These are phyloP conservation scores for Corythoichthys haematopterus DNA, from an alignment of 2,113 vertebrate genomes.

Conservation along the genomic window DNA sequence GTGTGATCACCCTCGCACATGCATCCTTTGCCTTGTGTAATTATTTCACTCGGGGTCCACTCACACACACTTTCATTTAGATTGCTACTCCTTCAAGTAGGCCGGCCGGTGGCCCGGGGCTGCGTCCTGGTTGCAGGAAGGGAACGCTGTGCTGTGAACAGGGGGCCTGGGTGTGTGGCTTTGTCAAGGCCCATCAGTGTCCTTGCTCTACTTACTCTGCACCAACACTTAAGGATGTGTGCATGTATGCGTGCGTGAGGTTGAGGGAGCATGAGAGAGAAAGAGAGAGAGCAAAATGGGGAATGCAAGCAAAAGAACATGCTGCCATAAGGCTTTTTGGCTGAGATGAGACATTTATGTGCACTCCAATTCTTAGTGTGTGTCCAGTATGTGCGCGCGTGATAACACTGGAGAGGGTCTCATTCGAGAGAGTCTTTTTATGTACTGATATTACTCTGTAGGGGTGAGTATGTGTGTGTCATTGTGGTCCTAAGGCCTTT, in stretches of 20 bases:
- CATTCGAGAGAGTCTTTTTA: slow-evolving; percentile 35
- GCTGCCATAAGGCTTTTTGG: slow-evolving; percentile 62
- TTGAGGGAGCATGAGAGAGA: slow-evolving; percentile 1
- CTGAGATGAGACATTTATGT: slow-evolving; percentile 32
- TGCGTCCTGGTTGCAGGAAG: slow-evolving; percentile 59
- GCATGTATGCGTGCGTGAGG: slow-evolving; percentile 8
- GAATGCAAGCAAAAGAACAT: slow-evolving; percentile 49
- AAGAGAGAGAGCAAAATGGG: slow-evolving; percentile 11
- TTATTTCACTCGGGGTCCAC: slow-evolving; percentile 33
- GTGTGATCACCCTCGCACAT: slow-evolving; percentile 14
- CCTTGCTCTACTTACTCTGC: slow-evolving; percentile 64
- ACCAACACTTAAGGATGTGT: slow-evolving; percentile 54
- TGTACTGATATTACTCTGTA: slow-evolving; percentile 13
- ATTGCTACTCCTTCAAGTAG: slow-evolving; percentile 57
- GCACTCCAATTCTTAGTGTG: slow-evolving; percentile 19
- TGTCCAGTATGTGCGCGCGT: slow-evolving; percentile 9
- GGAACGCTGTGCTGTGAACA: slow-evolving; percentile 41
- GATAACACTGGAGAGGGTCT: slow-evolving; percentile 26
- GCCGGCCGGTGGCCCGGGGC: slow-evolving; percentile 53
- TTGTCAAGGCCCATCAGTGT: slow-evolving; percentile 70
- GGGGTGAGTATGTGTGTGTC: slow-evolving; percentile 7
- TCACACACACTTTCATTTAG: slow-evolving; percentile 39
- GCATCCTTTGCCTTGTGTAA: slow-evolving; percentile 17
- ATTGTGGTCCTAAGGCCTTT: slow-evolving; percentile 44
- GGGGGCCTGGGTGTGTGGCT: slow-evolving; percentile 57